phyloP scores from a whole-genome alignment of 2,888 invertebrate genomes.

The Chironomus tentans region DNA sequence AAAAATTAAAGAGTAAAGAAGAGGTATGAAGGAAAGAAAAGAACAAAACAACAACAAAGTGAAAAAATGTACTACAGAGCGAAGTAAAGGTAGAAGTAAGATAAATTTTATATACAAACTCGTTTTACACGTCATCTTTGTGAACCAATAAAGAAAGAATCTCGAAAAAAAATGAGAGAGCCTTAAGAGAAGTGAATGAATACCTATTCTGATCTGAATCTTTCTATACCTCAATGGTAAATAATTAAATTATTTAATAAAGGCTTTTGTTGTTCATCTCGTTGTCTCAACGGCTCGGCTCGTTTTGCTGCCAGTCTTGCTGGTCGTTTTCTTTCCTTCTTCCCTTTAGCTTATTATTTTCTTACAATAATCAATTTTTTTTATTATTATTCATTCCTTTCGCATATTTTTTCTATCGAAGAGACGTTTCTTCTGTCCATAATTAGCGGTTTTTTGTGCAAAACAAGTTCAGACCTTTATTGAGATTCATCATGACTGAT shows the following conservation, averaged over 20 bases:
- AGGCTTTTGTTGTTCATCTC: constrained; percentile 2
- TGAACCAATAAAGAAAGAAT: constrained; percentile 26
- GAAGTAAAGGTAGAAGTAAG: constrained; percentile 1
- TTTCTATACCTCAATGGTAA: not conserved
- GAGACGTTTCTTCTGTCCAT: too few relatives aligned
- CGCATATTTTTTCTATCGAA: not conserved
- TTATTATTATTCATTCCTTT: not conserved
- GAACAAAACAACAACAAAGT: constrained; percentile 12
- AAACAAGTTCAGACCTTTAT: too few relatives aligned
- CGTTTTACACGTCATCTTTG: constrained; percentile 26
- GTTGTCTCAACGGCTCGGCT: too few relatives aligned
- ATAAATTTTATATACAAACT: constrained; percentile 5
- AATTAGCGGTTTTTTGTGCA: too few relatives aligned
- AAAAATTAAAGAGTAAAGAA: not conserved
- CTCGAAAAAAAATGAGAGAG: not conserved
- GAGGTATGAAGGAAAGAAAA: not conserved
- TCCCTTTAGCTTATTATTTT: not conserved
- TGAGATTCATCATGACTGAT: too few relatives aligned
- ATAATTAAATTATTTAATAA: constrained; percentile 28
- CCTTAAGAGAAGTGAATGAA: constrained; percentile 14
- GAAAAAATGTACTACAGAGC: not conserved
- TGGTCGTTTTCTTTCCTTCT: not conserved
- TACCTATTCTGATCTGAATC: not conserved
- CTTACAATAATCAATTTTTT: not conserved
- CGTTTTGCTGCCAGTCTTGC: not conserved